Evolutionary conservation across 2,797 vertebrate species (phyloP).

Genomic region (Benthosema pterotum): DNA sequence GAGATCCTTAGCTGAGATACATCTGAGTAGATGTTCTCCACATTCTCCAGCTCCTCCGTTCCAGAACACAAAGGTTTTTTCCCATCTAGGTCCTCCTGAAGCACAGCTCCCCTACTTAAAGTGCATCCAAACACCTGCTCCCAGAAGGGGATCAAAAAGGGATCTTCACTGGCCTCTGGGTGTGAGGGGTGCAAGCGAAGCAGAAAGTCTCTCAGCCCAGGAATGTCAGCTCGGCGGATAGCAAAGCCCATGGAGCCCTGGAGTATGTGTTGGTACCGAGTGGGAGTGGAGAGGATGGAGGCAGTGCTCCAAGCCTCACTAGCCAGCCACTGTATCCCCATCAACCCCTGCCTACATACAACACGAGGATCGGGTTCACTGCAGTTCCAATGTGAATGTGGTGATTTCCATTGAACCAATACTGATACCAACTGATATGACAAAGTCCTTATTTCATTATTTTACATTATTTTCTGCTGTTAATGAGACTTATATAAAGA

Average conservation of each 20-base stretch:
- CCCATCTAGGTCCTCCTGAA: slow-evolving; percentile 17
- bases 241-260: slow-evolving; percentile 84
- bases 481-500: background rate
- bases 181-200: slow-evolving; percentile 72
- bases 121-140: slow-evolving; percentile 80
- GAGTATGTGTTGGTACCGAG: slow-evolving; percentile 73
- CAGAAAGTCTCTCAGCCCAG: slow-evolving; percentile 76
- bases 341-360: slow-evolving; percentile 65
- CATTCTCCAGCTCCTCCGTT: slow-evolving; percentile 68
- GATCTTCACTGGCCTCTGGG: slow-evolving; percentile 58
- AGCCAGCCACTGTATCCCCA: slow-evolving; percentile 82
- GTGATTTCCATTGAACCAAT: background rate
- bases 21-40: slow-evolving; percentile 81
- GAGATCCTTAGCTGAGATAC: slow-evolving; percentile 85
- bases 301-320: slow-evolving; percentile 87
- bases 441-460: no score
- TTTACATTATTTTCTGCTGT: no score
- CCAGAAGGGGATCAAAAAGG: slow-evolving; percentile 80
- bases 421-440: background rate
- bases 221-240: slow-evolving; percentile 75
- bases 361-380: slow-evolving; percentile 12
- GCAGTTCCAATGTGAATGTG: background rate
- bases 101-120: slow-evolving; percentile 37
- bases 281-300: slow-evolving; percentile 74
- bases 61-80: slow-evolving; percentile 71